Evolutionary conservation across 2,888 invertebrate species (phyloP), one percentile per base, ranked within the genome.

Genomic region (Luperina nickerlii): DNA sequence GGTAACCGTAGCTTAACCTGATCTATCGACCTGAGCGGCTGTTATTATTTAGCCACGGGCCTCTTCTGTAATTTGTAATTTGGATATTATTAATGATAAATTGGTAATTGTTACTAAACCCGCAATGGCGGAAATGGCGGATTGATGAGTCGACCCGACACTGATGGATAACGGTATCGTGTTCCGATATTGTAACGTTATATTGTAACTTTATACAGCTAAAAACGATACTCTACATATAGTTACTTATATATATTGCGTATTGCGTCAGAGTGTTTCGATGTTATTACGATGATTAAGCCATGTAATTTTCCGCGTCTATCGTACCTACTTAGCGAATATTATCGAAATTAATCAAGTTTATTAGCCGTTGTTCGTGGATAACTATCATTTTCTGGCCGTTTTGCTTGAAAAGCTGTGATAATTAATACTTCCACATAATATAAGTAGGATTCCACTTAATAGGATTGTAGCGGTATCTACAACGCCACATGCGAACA

Each of bases 131-230:
- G 65, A 76, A 79, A 80, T 76, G 70, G 62, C 24, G 20, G 65
- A 76, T 73, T 73, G 76, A 84, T 73, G 71, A 76, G 81, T 20
- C 13, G 24, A 5, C 8, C 38, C 18, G 81, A 84, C 81, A 67
- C 48, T 83, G 83, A 83, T 66, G 69, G 81, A 83, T 80, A 69
- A 15, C 51, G 18, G 66, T 74, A 65, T 84, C 32, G 54, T 83
- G 48, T 63, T 62, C 6, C 5, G 54, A 45, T 71, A 67, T n/a
- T 63, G 70, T 79, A 67, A 73, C 78, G n/a, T 32, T 67, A 74
- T 71, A 67, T n/a, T 63, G 70, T 79, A 67, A 73, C 78, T 24
- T 32, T 67, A 74, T 60, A 63, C 42, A 70, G 54, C 60, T 32
- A 24, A 70, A 45, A 51, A 71, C 42, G 24, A 15, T 69, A 66